Evolutionary conservation across 2,797 vertebrate species (phyloP), one percentile per base, ranked within the genome.

Genomic region (Microctenopoma stevenorrisi): DNA sequence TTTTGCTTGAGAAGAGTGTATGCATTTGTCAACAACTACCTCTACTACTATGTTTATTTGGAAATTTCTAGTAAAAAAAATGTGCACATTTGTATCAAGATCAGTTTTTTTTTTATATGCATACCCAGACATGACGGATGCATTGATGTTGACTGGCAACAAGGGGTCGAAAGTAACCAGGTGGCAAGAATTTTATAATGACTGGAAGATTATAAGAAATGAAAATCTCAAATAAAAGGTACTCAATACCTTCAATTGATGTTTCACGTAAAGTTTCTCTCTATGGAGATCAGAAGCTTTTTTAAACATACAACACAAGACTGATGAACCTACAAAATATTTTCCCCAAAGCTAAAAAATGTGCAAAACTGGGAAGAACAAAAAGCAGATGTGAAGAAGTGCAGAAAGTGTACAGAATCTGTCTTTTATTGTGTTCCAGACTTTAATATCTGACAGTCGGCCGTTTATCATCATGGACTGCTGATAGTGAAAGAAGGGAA

Each of bases 391-490:
- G 61, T 30, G 62, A 64, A 43, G 64, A 67, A 59, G 58, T 57
- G 81, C 53, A 69, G 72, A 68, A 76, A 68, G 53, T 57, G 49
- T 22, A 64, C 64, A 70, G 77, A 81, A 86, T 74, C 66, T 44
- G 66, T 49, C 66, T 88, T 88, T 93, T 85, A 90, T 82, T 87
- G 85, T 89, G 88, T 84, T 92, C 78, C 75, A 80, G 74, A 82
- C 85, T 91, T 92, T 91, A 89, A 90, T 91, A 91, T 89, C 68
- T 90, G 88, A 90, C 87, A 84, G 89, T 72, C 9, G 79, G 85
- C 86, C 82, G 72, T 93, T 93, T 83, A 91, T 94, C 92, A 92
- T 82, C 55, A 63, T 55, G 72, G 77, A 62, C 69, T 33, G 65
- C 83, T 87, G 87, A 78, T 85, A 76, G 83, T 81, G 80, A 73